Conservation (phyloP, 2,888 invertebrate genomes). For the Protonemura montana region DNA sequence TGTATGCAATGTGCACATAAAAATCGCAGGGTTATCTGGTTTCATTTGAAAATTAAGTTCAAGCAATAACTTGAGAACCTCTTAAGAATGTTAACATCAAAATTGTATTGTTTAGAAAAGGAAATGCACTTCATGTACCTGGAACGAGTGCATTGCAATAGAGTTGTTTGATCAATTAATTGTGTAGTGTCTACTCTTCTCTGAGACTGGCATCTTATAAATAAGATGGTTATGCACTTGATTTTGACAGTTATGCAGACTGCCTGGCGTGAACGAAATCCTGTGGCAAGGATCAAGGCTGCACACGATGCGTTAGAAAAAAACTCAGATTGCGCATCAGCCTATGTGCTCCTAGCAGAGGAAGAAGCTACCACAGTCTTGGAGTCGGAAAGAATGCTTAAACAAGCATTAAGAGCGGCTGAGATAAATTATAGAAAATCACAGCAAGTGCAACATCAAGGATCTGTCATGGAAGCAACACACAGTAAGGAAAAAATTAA, state of each 20-base stretch:
- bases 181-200: no score
- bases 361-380: constrained; percentile 93
- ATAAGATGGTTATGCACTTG: no score
- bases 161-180: no score
- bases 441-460: constrained; percentile 82
- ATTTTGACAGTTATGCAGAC: constrained; percentile 81
- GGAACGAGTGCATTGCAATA: no score
- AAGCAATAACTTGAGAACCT: no score
- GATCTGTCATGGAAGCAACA: constrained; percentile 74
- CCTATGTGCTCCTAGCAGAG: constrained; percentile 93
- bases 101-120: no score
- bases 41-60: no score
- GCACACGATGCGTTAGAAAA: constrained; percentile 87
- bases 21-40: no score
- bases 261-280: constrained; percentile 95
- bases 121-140: no score
- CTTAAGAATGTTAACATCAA: no score
- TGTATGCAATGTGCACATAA: no score
- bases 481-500: constrained; percentile 64
- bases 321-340: constrained; percentile 92
- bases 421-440: constrained; percentile 82
- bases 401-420: constrained; percentile 83
- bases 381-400: constrained; percentile 84
- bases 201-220: no score
- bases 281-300: constrained; percentile 87